Evolutionary conservation across 2,797 vertebrate genomes (phyloP).

Genomic region (Anguilla megastoma): DNA sequence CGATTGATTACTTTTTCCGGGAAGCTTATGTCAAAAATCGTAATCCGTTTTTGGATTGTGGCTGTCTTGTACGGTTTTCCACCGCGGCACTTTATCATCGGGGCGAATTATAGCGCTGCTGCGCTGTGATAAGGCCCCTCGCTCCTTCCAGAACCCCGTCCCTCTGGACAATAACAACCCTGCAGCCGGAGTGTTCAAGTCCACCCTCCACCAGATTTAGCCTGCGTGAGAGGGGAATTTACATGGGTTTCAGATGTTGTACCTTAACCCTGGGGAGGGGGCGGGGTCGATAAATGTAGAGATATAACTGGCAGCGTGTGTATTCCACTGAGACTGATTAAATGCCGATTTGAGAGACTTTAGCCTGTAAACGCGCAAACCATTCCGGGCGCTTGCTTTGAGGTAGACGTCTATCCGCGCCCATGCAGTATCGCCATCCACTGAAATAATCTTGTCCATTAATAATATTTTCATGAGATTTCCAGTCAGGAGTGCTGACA

Average conservation of each 20-base stretch:
- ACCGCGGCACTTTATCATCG: slow-evolving; percentile 87
- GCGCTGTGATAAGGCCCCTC: slow-evolving; percentile 87
- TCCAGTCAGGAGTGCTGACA: neutral
- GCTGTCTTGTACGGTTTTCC: slow-evolving; percentile 88
- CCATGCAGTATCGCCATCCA: slow-evolving; percentile 3
- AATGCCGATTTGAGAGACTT: slow-evolving; percentile 60
- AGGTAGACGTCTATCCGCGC: slow-evolving; percentile 14
- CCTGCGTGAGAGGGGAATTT: slow-evolving; percentile 52
- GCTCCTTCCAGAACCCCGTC: slow-evolving; percentile 76
- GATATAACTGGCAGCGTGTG: slow-evolving; percentile 45
- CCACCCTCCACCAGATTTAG: slow-evolving; percentile 70
- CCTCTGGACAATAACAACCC: slow-evolving; percentile 80
- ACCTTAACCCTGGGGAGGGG: neutral
- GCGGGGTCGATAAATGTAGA: neutral
- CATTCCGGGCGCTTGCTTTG: slow-evolving; percentile 43
- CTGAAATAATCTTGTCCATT: neutral
- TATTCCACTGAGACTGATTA: slow-evolving; percentile 61
- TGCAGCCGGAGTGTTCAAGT: slow-evolving; percentile 54
- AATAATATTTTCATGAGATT: slow-evolving; percentile 6
- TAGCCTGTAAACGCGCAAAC: slow-evolving; percentile 55
- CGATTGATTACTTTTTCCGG: slow-evolving; percentile 96
- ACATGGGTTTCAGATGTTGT: slow-evolving; percentile 24
- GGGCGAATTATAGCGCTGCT: slow-evolving; percentile 91
- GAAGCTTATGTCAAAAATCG: slow-evolving; percentile 94
- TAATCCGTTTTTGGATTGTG: slow-evolving; percentile 93